Base-by-base conservation (phyloP, 2,888 invertebrate genomes). In the Branchipolynoe longqiensis region DNA sequence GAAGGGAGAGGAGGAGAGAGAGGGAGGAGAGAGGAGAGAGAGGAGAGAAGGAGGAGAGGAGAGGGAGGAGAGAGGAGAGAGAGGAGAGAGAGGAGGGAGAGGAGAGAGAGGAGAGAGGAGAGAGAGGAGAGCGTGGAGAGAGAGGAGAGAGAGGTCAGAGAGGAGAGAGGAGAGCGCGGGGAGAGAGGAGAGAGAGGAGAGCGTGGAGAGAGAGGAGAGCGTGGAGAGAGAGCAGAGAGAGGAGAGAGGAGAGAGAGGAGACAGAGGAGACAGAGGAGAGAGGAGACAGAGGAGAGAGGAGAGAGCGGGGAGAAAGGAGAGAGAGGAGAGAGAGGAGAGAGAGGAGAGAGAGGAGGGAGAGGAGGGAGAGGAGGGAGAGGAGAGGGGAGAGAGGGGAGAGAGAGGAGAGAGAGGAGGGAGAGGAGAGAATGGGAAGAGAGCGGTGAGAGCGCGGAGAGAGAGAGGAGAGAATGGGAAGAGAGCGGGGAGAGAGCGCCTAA, bases 311-410 rank as follows among this genome's bases (percentile, higher is more conserved):
- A n/a, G 59, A n/a, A n/a, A 25, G n/a, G 59, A n/a, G 25, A 6
- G 4, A 6, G 59, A 25, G 14, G 59, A n/a, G 59, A n/a, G 59
- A 25, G 59, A 6, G 25, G 59, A n/a, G 59, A 59, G 59, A 25
- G 59, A 25, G 6, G 8, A 18, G 48, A 12, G 48, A 48, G 48
- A 18, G 48, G 48, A 48, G 8, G 48, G 48, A 12, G 48, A 48
- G 48, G 48, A 18, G 48, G 48, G 14, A 4, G 59, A n/a, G 25
- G 25, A 25, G 59, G 59, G 59, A 25, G 14, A n/a, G 59, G 6
- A 59, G 59, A n/a, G 59, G 59, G 22, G 14, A 25, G 59, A n/a
- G 25, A 59, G 59, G 59, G 59, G 59, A n/a, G 59, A n/a, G 59
- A n/a, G 59, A 59, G 59, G 59, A 25, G 59, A 25, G 14, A n/a